Conservation (phyloP, 1,140 invertebrate genomes). For the Delia radicum region DNA sequence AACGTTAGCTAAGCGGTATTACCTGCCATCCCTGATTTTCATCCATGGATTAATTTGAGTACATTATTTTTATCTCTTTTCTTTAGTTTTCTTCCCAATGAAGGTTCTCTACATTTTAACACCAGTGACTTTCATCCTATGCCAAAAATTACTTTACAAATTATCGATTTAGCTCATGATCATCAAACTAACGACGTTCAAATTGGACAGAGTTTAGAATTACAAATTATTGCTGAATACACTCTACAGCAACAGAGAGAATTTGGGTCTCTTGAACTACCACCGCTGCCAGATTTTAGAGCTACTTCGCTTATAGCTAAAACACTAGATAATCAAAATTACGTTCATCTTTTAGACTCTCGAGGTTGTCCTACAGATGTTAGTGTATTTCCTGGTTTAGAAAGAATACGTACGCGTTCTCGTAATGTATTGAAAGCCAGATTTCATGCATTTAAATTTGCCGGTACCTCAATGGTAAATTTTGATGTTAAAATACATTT, state of each 20-base stretch:
- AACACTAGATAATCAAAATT: conserved; percentile 56
- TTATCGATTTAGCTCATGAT: conserved; percentile 48
- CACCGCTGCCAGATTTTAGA: conserved; percentile 45
- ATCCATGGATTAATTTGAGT: not conserved
- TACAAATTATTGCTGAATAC: conserved; percentile 48
- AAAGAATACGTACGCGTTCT: conserved; percentile 44
- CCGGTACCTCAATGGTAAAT: conserved; percentile 55
- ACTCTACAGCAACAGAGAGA: conserved; percentile 35
- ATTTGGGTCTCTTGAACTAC: conserved; percentile 36
- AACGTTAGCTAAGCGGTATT: no score
- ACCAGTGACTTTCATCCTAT: conserved; percentile 34
- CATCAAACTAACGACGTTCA: conserved; percentile 49
- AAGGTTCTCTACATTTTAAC: conserved; percentile 43
- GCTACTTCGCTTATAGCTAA: conserved; percentile 55
- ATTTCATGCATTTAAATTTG: conserved; percentile 60
- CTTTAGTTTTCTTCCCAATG: conserved; percentile 36
- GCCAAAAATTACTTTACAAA: conserved; percentile 45
- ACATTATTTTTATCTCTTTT: not conserved
- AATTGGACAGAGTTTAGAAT: conserved; percentile 50
- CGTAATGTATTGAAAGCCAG: conserved; percentile 48
- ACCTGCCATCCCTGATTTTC: no score
- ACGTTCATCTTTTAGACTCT: conserved; percentile 62
- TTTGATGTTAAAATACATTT: conserved; percentile 60
- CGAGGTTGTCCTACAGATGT: conserved; percentile 64
- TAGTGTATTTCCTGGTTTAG: conserved; percentile 56